Evolutionary conservation across 1,140 invertebrate genomes (phyloP).

Genomic region (Ips typographus): DNA sequence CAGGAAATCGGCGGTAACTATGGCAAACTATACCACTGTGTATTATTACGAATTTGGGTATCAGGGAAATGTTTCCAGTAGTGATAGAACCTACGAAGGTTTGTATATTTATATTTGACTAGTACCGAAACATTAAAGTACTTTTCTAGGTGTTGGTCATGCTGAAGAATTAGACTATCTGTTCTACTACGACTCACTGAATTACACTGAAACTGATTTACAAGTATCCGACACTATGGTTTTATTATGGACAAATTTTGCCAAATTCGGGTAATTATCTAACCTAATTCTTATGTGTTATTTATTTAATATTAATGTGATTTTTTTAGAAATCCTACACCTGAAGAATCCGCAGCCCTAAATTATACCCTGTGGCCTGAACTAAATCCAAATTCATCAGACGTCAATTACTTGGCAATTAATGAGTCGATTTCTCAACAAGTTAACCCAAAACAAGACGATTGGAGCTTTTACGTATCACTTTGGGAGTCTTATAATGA

Average conservation of each 20-base stretch:
- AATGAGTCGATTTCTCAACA: background rate
- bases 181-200: background rate
- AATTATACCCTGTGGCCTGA: background rate
- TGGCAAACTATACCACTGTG: background rate
- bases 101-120: too few relatives aligned
- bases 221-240: constrained; percentile 4
- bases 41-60: too few relatives aligned
- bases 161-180: background rate
- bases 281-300: background rate
- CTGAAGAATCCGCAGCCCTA: background rate
- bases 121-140: too few relatives aligned
- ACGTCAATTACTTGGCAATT: background rate
- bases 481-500: background rate
- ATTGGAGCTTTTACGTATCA: background rate
- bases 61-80: background rate
- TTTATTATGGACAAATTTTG: constrained; percentile 4
- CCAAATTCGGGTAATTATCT: background rate
- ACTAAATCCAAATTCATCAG: background rate
- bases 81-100: background rate
- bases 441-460: background rate
- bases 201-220: background rate
- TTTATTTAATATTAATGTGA: background rate
- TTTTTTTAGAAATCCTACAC: constrained; percentile 17
- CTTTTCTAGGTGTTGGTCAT: constrained; percentile 1
- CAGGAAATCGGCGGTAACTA: background rate